phyloP scores from a whole-genome alignment of 92 coral and sea anemone genomes.

The Siderastrea radians region DNA sequence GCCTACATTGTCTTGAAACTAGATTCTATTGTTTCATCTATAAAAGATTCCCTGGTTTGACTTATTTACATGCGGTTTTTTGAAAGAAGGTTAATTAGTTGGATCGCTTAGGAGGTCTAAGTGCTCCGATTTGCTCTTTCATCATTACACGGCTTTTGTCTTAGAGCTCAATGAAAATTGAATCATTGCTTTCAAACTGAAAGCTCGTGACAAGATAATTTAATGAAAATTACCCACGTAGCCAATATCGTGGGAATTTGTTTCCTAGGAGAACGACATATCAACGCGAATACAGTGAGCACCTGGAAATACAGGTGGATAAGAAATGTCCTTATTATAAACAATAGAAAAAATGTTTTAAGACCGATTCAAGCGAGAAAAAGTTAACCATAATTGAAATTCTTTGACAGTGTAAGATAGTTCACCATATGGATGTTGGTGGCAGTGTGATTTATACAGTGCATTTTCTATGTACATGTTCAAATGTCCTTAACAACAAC shows the following conservation, averaged over 20 bases:
- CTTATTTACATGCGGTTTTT: conserved; percentile 4
- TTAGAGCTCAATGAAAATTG: conserved; percentile 5
- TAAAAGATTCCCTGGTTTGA: not conserved
- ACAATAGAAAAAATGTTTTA: not conserved
- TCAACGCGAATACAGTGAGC: not conserved
- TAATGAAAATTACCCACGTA: conserved; percentile 1
- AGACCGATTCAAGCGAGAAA: not conserved
- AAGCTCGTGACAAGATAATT: conserved; percentile 12
- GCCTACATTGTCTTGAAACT: conserved; percentile 2
- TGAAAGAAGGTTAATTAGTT: conserved; percentile 15
- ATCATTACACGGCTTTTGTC: conserved; percentile 26
- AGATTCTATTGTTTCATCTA: conserved; percentile 11
- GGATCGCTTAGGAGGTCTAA: conserved; percentile 13
- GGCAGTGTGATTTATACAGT: too few species aligned
- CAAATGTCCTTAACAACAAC: too few species aligned
- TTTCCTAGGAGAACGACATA: not conserved
- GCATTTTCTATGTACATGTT: too few species aligned
- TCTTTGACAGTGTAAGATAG: too few species aligned
- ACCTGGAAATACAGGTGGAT: not conserved
- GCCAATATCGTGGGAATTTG: not conserved
- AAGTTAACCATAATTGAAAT: too few species aligned
- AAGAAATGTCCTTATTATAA: not conserved
- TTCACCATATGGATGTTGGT: too few species aligned
- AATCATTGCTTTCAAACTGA: conserved; percentile 10
- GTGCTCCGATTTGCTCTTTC: not conserved